These are phyloP conservation scores for Eurytoma adleriae DNA, from an alignment of 2,888 invertebrate genomes.

Conservation along the genomic window DNA sequence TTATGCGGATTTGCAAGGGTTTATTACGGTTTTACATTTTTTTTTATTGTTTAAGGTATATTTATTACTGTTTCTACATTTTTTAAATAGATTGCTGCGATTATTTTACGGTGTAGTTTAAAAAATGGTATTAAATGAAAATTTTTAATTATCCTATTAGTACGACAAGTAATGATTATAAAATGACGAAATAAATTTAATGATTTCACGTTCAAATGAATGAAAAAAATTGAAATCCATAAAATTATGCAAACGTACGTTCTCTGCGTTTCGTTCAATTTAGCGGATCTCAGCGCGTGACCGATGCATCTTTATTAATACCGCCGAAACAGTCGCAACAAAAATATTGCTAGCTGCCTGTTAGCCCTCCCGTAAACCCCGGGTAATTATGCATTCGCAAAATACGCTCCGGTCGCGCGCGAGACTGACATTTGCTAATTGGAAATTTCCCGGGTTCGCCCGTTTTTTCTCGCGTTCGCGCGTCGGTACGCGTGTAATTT, in stretches of 20 bases:
- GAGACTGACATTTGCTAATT: conserved; percentile 34
- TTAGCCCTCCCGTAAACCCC: background rate
- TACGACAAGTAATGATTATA: background rate
- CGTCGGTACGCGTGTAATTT: conserved; percentile 25
- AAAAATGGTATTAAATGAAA: background rate
- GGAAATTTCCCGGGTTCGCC: conserved; percentile 22
- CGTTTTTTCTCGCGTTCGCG: conserved; percentile 24
- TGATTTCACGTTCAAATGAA: no score
- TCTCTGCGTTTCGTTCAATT: no score
- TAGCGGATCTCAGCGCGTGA: no score
- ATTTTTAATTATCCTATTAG: no score
- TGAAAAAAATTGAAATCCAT: no score
- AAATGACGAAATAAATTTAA: background rate
- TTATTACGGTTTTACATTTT: no score
- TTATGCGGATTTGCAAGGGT: no score
- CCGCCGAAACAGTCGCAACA: background rate
- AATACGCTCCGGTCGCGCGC: conserved; percentile 12
- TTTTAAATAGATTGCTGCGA: no score
- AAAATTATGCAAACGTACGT: no score
- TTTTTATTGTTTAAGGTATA: no score
- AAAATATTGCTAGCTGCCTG: conserved; percentile 24
- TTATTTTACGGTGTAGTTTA: background rate
- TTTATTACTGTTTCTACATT: no score
- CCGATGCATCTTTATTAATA: no score
- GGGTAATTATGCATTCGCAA: conserved; percentile 40